phyloP scores from a whole-genome alignment of 2,113 vertebrate genomes.

The Xiphias gladius region DNA sequence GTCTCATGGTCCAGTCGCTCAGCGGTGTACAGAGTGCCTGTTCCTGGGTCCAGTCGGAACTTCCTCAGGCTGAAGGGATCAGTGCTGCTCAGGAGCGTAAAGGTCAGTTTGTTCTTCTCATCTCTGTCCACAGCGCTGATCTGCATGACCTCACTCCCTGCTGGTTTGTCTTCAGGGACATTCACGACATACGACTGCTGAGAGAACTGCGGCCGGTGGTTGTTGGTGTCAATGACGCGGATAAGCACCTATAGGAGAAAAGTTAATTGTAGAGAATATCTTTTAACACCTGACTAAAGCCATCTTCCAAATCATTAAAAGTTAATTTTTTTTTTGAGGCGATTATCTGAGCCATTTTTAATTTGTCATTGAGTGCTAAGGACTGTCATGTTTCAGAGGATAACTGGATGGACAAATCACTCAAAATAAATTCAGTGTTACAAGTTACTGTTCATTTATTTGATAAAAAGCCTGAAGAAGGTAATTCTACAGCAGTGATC shows the following conservation, averaged over 20 bases:
- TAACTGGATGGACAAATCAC: not conserved
- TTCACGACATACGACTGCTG: conserved; percentile 89
- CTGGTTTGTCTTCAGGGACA: conserved; percentile 90
- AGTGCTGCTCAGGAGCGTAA: conserved; percentile 93
- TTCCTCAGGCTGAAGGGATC: conserved; percentile 94
- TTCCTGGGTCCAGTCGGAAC: conserved; percentile 94
- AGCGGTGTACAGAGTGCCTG: conserved; percentile 89
- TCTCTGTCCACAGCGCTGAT: conserved; percentile 92
- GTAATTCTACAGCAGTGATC: not conserved
- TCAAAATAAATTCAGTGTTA: not conserved
- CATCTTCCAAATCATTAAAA: not conserved
- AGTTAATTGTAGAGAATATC: not conserved
- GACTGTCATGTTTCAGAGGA: not conserved
- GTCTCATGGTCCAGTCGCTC: conserved; percentile 95
- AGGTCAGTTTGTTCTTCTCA: conserved; percentile 98
- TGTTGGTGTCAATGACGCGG: conserved; percentile 97
- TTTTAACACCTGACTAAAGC: not conserved
- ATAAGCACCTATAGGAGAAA: conserved; percentile 89
- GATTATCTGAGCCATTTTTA: not conserved
- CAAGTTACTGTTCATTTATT: not conserved
- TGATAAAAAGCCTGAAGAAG: not conserved
- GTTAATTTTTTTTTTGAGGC: not conserved
- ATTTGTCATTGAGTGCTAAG: not conserved
- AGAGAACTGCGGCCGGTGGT: conserved; percentile 95
- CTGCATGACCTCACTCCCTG: conserved; percentile 91